These are phyloP conservation scores for Promerops cafer DNA, from an alignment of 2,113 vertebrate genomes.

Conservation along the genomic window DNA sequence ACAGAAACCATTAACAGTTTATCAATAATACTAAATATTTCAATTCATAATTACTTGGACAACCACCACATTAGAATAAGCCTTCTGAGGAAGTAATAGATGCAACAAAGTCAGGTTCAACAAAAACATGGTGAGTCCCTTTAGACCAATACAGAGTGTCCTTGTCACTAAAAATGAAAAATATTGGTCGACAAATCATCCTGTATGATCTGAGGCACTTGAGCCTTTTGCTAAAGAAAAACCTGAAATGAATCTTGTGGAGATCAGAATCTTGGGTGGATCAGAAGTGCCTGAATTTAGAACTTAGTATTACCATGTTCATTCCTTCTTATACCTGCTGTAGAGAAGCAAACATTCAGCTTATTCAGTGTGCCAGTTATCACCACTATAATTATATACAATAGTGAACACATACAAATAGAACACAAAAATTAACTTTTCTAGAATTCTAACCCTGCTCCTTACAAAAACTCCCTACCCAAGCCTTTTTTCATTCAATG, in stretches of 20 bases:
- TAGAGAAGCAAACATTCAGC: not conserved
- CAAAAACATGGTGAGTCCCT: not conserved
- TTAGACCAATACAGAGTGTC: not conserved
- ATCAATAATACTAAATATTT: not conserved
- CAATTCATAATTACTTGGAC: not conserved
- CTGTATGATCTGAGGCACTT: not conserved
- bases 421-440: not conserved
- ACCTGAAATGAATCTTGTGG: not conserved
- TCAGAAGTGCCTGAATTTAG: not conserved
- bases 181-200: not conserved
- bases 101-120: not conserved
- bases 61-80: not conserved
- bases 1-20: not conserved
- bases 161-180: not conserved
- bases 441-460: not conserved
- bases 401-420: not conserved
- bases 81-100: not conserved
- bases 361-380: not conserved
- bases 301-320: not conserved
- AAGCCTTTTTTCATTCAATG: not conserved
- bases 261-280: not conserved
- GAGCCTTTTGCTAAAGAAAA: not conserved
- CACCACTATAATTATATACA: not conserved
- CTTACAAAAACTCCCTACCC: not conserved
- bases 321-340: not conserved